These are phyloP conservation scores for Gymnothorax reevesii DNA, from an alignment of 2,797 vertebrate species.

Conservation along the genomic window DNA sequence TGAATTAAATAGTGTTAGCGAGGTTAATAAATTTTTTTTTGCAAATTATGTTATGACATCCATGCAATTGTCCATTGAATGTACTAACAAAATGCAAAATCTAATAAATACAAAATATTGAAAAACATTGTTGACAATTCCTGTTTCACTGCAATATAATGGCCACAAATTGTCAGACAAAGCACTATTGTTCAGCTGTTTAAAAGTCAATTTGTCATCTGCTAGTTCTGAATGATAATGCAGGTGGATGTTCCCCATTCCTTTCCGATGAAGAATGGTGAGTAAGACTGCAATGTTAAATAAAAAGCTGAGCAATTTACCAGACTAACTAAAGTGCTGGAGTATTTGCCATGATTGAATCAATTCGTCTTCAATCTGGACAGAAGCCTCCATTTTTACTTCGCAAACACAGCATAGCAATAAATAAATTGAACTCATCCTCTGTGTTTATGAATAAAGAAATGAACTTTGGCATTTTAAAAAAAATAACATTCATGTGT, in stretches of 20 bases:
- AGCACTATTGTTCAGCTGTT: not conserved
- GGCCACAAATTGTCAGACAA: not conserved
- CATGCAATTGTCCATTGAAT: not conserved
- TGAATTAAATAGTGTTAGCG: not conserved
- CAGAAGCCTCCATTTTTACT: not conserved
- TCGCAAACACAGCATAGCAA: slow-evolving; percentile 4
- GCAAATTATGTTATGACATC: not conserved
- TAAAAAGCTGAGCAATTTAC: not conserved
- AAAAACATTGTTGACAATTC: not conserved
- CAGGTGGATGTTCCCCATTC: not conserved
- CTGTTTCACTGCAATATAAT: not conserved
- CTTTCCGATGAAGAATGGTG: not conserved
- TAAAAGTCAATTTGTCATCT: not conserved
- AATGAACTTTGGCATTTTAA: not conserved
- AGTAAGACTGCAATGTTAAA: not conserved
- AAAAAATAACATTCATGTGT: not conserved
- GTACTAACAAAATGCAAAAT: not conserved
- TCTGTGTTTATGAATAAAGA: not conserved
- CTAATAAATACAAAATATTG: not conserved
- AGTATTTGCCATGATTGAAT: not conserved
- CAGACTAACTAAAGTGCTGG: not conserved
- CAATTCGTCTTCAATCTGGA: not conserved
- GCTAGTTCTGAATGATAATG: not conserved
- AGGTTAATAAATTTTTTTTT: not conserved
- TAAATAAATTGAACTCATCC: not conserved